A percentile compares a stretch with the other conserved stretches of the same genome.
Conservation (phyloP, 2,797 vertebrate genomes). For the Sebastes kiyomatsui region DNA sequence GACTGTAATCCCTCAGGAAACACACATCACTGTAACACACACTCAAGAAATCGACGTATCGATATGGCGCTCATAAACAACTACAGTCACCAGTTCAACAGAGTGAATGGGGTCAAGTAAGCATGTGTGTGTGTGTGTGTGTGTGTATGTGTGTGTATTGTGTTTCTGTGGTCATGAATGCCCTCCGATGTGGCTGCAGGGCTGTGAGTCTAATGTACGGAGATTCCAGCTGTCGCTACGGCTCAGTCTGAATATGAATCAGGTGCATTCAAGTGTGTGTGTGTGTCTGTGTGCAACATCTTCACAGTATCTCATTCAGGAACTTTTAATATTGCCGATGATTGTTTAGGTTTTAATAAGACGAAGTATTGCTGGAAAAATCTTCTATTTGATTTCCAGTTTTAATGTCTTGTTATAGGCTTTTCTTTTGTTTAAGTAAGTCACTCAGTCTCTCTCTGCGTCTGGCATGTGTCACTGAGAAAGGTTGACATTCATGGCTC, state of each 20-base stretch:
- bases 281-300: conserved; percentile 5
- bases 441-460: not conserved
- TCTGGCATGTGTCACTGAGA: not conserved
- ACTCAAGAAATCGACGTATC: not conserved
- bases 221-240: conserved; percentile 61
- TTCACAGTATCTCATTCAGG: not conserved
- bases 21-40: not conserved
- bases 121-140: not conserved
- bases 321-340: not conserved
- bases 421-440: not conserved
- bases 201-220: conserved; percentile 54
- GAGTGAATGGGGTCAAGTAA: conserved; percentile 46
- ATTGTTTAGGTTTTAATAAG: not conserved
- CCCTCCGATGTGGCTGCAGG: conserved; percentile 46
- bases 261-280: conserved; percentile 31
- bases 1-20: not conserved
- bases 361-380: not conserved
- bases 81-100: conserved; percentile 24
- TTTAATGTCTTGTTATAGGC: not conserved
- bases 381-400: not conserved
- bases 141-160: not conserved
- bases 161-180: conserved; percentile 24
- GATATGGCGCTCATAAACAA: conserved; percentile 8
- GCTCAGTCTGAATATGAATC: conserved; percentile 57
- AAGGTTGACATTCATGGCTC: not conserved